phyloP scores from a whole-genome alignment of 2,888 invertebrate genomes.

The Lucinisca nassula region DNA sequence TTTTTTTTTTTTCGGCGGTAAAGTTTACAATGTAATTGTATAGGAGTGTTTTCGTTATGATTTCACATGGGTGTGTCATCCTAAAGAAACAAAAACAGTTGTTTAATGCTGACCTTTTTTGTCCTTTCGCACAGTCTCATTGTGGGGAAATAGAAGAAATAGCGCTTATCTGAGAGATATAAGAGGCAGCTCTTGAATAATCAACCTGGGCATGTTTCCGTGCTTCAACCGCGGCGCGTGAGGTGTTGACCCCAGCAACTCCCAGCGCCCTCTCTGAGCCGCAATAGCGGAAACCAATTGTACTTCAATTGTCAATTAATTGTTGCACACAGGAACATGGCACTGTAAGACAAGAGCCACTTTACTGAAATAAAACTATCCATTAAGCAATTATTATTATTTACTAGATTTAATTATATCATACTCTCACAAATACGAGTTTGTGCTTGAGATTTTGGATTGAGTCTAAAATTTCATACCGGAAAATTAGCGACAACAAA shows the following conservation, averaged over 20 bases:
- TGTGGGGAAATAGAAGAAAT: background rate
- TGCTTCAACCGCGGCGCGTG: background rate
- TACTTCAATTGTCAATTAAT: slow-evolving; percentile 37
- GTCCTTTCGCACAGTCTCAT: no score
- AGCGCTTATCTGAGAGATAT: background rate
- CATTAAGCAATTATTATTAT: slow-evolving; percentile 51
- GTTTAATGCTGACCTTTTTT: no score
- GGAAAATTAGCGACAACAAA: slow-evolving; percentile 61
- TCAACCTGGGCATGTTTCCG: background rate
- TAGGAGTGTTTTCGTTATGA: no score
- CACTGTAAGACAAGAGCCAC: slow-evolving; percentile 48
- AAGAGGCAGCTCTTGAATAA: background rate
- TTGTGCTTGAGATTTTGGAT: slow-evolving; percentile 1
- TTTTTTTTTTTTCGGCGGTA: no score
- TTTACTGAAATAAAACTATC: slow-evolving; percentile 60
- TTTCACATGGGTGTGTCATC: no score
- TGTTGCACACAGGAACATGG: slow-evolving; percentile 56
- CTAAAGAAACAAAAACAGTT: no score
- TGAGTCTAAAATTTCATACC: slow-evolving; percentile 35
- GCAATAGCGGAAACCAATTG: slow-evolving; percentile 65
- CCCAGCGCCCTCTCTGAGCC: slow-evolving; percentile 17
- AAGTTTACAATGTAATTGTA: no score
- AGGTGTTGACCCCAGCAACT: slow-evolving; percentile 13
- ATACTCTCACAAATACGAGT: slow-evolving; percentile 28
- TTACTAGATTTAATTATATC: slow-evolving; percentile 58